Evolutionary conservation across 1,140 invertebrate species (phyloP).

Genomic region (Drosophila sechellia): DNA sequence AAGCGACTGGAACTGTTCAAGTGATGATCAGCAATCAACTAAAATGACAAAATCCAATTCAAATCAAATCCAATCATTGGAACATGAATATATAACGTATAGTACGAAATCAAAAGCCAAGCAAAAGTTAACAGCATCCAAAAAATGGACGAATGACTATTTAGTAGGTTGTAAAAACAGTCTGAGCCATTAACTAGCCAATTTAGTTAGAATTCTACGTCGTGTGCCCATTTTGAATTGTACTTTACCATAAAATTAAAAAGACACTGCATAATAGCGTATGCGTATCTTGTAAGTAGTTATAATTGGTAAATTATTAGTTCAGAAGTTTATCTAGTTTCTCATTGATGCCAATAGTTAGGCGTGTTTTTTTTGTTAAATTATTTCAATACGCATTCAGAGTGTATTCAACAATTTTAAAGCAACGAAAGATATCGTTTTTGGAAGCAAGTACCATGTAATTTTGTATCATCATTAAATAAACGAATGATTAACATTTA

Average conservation of each 20-base stretch:
- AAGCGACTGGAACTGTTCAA: slow-evolving; percentile 66
- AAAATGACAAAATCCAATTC: slow-evolving; percentile 29
- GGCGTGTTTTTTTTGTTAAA: neutral
- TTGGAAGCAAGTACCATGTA: neutral
- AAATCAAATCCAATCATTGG: neutral
- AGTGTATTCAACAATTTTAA: neutral
- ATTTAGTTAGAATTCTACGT: slow-evolving; percentile 53
- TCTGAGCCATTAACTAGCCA: slow-evolving; percentile 44
- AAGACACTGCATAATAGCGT: slow-evolving; percentile 2
- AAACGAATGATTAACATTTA: slow-evolving; percentile 4
- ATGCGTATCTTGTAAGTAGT: neutral
- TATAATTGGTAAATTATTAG: neutral
- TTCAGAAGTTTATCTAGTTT: neutral
- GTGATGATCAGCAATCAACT: slow-evolving; percentile 26
- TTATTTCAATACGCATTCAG: neutral
- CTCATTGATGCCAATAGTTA: neutral
- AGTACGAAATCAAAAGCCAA: slow-evolving; percentile 24
- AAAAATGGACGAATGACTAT: slow-evolving; percentile 17
- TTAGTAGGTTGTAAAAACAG: slow-evolving; percentile 22
- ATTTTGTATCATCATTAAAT: slow-evolving; percentile 18
- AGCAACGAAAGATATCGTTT: neutral
- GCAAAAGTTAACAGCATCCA: slow-evolving; percentile 21
- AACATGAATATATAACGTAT: neutral
- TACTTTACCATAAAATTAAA: neutral
- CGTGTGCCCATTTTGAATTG: slow-evolving; percentile 24